A percentile compares a stretch with the other conserved stretches of the same genome.
Evolutionary conservation across 2,888 invertebrate species (phyloP).

Genomic region (Kryphioiulus occultus): DNA sequence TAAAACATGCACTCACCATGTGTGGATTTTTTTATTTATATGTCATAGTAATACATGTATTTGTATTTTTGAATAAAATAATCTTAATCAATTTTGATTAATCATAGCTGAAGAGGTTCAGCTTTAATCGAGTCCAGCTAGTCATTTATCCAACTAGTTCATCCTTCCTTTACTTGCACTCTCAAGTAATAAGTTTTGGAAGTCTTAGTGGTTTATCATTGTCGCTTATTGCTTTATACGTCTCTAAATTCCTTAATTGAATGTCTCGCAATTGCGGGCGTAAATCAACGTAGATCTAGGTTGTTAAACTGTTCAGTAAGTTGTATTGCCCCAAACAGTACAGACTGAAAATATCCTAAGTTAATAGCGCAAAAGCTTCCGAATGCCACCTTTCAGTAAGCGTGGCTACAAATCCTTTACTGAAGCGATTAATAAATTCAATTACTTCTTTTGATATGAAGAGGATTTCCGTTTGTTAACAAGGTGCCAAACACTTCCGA

Average conservation of each 20-base stretch:
- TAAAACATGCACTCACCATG: too few species aligned
- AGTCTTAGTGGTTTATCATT: too few species aligned
- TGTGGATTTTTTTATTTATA: too few species aligned
- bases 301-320: not conserved
- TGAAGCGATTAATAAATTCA: conserved; percentile 20
- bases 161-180: too few species aligned
- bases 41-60: too few species aligned
- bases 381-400: not conserved
- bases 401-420: not conserved
- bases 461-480: conserved; percentile 8
- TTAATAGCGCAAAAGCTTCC: not conserved
- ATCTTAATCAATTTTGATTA: too few species aligned
- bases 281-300: not conserved
- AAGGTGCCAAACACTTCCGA: conserved; percentile 8
- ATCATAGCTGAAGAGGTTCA: too few species aligned
- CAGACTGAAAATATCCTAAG: not conserved
- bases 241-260: not conserved
- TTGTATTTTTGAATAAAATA: too few species aligned
- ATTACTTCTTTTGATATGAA: not conserved
- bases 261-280: not conserved
- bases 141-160: too few species aligned
- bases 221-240: not conserved
- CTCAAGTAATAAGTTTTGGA: too few species aligned
- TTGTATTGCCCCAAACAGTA: not conserved
- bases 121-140: too few species aligned